Base-by-base conservation (phyloP, 2,888 invertebrate genomes). In the Pseudococcus viburni region DNA sequence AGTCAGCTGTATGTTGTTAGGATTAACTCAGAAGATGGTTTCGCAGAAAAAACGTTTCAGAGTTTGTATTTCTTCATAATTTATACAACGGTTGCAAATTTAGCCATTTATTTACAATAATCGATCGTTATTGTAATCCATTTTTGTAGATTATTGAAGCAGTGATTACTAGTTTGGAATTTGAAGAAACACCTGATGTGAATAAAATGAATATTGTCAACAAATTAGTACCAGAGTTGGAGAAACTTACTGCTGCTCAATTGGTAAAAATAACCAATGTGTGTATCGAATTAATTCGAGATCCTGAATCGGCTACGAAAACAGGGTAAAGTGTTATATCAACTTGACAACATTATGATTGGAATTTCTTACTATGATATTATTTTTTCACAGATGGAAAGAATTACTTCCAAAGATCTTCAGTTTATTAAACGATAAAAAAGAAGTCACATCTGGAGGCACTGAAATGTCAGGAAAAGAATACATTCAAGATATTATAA, bases 331-430 rank as follows among this genome's bases (percentile, higher is more conserved):
- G 22, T 83, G 19, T 46, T 17, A 11, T 11, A 42, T 83, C 1
- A 33, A 39, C 8, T 4, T 46, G 1, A 19, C 6, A 39, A 3
- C 6, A 39, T 39, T 39, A 19, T 64, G 11, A 22, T n/a, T 8
- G 7, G n/a, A n/a, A 59, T 22, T 55, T 55, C 4, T 51, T 15
- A 55, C n/a, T 8, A 55, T 55, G 7, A n/a, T 55, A 6, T 55
- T n/a, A n/a, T 55, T n/a, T n/a, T 55, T 88, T 90, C 90, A 46
- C 90, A 95, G 95, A 90, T 95, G 95, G 95, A 94, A 94, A 90
- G 95, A 95, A 90, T 91, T 95, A 0, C 91, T 95, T 5, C 95
- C 95, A 19, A 93, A 94, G 89, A 91, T 94, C 89, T 90, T 95
- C 68, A 93, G 93, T 90, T 91, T 93, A 0, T 90, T 95, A 51